A percentile compares a stretch with the other conserved stretches of the same genome.
Evolutionary conservation across 2,113 vertebrate species (phyloP).

Genomic region (Pteronura brasiliensis): DNA sequence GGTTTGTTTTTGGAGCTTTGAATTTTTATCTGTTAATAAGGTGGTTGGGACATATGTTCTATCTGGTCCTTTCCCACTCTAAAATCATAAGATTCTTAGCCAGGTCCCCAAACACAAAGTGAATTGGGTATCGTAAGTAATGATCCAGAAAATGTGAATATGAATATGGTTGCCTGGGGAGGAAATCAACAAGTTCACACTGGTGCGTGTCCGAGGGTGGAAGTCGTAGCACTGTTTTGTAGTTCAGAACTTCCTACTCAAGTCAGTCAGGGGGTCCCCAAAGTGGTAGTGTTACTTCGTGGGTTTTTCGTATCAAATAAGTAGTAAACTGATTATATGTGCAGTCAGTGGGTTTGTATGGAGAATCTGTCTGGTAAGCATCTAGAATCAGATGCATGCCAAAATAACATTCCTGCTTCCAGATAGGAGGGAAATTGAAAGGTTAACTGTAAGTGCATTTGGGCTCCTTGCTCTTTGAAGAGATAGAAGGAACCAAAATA

Average conservation of each 20-base stretch:
- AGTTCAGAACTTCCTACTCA: neutral
- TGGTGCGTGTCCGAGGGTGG: neutral
- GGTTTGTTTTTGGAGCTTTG: neutral
- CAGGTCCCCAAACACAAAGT: slow-evolving; percentile 1
- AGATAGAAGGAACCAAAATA: slow-evolving; percentile 2
- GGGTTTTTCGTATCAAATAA: slow-evolving; percentile 29
- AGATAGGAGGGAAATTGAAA: neutral
- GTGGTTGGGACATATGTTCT: neutral
- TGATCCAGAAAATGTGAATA: slow-evolving; percentile 30
- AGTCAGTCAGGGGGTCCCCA: neutral
- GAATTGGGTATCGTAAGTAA: neutral
- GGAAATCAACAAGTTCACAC: neutral
- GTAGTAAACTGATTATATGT: neutral
- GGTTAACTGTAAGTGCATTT: slow-evolving; percentile 2
- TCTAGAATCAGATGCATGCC: neutral
- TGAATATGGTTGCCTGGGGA: neutral
- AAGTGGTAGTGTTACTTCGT: slow-evolving; percentile 20
- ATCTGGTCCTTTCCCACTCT: neutral
- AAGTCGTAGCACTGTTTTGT: neutral
- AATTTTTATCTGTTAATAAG: neutral
- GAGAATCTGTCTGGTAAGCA: slow-evolving; percentile 1
- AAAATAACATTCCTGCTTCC: neutral
- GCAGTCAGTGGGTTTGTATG: neutral
- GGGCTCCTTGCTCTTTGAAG: neutral
- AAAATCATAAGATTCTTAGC: slow-evolving; percentile 5